phyloP scores from a whole-genome alignment of 2,888 invertebrate species.

The Erebia ligea region DNA sequence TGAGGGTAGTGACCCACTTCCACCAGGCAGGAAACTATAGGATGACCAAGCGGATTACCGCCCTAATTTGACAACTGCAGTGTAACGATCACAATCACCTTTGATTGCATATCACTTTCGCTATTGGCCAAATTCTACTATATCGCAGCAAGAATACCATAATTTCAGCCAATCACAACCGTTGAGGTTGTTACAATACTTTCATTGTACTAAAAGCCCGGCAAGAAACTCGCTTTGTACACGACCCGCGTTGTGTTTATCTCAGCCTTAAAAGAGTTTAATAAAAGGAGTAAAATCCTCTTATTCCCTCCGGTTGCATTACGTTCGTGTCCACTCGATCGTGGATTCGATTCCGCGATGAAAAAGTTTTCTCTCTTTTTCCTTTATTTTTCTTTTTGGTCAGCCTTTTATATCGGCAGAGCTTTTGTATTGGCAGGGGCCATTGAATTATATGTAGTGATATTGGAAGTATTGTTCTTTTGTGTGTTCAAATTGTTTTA shows the following conservation, averaged over 20 bases:
- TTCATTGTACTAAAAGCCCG: neutral
- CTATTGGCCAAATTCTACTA: no score
- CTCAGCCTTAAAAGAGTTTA: neutral
- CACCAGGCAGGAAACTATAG: no score
- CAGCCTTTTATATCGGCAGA: conserved; percentile 18
- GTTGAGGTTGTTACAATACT: no score
- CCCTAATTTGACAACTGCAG: no score
- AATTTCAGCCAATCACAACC: no score
- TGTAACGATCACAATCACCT: no score
- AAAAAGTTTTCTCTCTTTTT: conserved; percentile 8
- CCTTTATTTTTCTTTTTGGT: conserved; percentile 21
- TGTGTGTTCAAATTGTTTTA: conserved; percentile 11
- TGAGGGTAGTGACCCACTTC: no score
- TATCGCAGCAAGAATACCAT: no score
- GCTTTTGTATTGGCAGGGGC: conserved; percentile 17
- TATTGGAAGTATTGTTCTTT: conserved; percentile 16
- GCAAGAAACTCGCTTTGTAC: neutral
- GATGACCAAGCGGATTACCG: no score
- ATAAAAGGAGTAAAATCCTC: conserved; percentile 28
- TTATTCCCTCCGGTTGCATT: conserved; percentile 25
- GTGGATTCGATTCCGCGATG: conserved; percentile 24
- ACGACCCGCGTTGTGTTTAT: neutral
- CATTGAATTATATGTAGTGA: conserved; percentile 19
- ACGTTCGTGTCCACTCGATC: conserved; percentile 21
- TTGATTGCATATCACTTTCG: no score